Evolutionary conservation across 2,888 invertebrate genomes (phyloP), one percentile per base, ranked within the genome.

Genomic region (Ennomos fuscantarius): DNA sequence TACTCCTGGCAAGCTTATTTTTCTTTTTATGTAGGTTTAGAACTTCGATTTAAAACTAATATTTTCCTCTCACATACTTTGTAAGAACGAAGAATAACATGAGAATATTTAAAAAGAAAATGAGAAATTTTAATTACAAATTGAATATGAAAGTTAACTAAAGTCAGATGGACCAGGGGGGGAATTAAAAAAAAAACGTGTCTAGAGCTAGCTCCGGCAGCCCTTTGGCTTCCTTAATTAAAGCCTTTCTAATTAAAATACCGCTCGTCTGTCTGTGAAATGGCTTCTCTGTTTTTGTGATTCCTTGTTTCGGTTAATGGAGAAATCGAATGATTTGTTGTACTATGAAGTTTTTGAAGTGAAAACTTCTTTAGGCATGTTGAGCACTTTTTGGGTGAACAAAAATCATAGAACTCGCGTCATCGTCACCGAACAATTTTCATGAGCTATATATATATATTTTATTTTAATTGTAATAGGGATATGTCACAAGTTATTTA

Each of bases 221-320:
- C 65, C 62, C 62, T 66, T 84, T 78, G 76, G 76, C 73, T 73
- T 78, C 79, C 79, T 84, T 87, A 88, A 89, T 89, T 88, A 89
- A 87, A 82, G 81, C 77, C 74, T 78, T 76, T 80, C 81, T 89
- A 88, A 91, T 90, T 90, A 90, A 89, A 90, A 89, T 88, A 85
- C 86, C 86, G 83, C 86, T 82, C 82, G 79, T 54, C 45, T 46
- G 66, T 47, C 65, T 66, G 63, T 56, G 53, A 72, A 66, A 64
- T 69, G 69, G 56, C 53, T 44, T 37, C 40, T 56, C 53, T 54
- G 39, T 9, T 35, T 33, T 45, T 35, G 48, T 39, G 33, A 40
- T 40, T 41, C 36, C 32, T 56, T 51, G 53, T 44, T 62, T 40
- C 41, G 31, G 35, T 36, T 47, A 9, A n/a, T 31, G 12, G 32